A percentile compares a stretch with the other conserved stretches of the same genome.
Evolutionary conservation across 2,888 invertebrate species (phyloP).

Genomic region (Nysson spinosus): DNA sequence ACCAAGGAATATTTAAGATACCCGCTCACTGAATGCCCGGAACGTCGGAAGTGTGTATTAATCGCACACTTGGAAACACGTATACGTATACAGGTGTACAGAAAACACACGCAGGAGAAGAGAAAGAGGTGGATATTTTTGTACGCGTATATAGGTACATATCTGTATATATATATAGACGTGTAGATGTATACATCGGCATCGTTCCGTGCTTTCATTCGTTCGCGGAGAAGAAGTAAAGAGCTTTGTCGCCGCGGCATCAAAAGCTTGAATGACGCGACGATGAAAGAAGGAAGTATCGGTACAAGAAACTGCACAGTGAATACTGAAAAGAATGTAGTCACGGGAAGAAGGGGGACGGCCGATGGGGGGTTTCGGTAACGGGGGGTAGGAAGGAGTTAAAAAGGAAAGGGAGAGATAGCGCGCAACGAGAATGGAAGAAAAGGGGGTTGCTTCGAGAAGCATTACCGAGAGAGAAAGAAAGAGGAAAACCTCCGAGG

Average conservation of each 20-base stretch:
- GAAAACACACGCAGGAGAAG: not conserved
- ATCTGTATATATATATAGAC: constrained; percentile 39
- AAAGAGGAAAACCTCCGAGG: constrained; percentile 46
- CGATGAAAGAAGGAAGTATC: constrained; percentile 72
- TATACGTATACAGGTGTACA: not conserved
- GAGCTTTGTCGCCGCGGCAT: constrained; percentile 69
- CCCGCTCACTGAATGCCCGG: constrained; percentile 35
- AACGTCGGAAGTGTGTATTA: constrained; percentile 37
- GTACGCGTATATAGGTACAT: constrained; percentile 13
- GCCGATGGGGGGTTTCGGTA: constrained; percentile 13
- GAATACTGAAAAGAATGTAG: constrained; percentile 69
- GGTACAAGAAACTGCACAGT: constrained; percentile 70
- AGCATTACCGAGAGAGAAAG: too few species aligned
- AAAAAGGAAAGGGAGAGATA: constrained; percentile 49
- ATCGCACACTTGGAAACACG: constrained; percentile 12
- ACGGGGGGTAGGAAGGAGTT: constrained; percentile 35
- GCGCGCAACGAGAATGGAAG: constrained; percentile 38
- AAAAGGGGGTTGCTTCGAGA: too few species aligned
- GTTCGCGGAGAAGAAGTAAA: constrained; percentile 65
- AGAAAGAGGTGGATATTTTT: constrained; percentile 7
- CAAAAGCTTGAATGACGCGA: constrained; percentile 71
- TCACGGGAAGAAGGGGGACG: constrained; percentile 44
- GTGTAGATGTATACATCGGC: constrained; percentile 62
- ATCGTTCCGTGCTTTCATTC: constrained; percentile 67
- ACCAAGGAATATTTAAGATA: constrained; percentile 51